Evolutionary conservation across 2,888 invertebrate genomes (phyloP).

Genomic region (Pammene aurita): DNA sequence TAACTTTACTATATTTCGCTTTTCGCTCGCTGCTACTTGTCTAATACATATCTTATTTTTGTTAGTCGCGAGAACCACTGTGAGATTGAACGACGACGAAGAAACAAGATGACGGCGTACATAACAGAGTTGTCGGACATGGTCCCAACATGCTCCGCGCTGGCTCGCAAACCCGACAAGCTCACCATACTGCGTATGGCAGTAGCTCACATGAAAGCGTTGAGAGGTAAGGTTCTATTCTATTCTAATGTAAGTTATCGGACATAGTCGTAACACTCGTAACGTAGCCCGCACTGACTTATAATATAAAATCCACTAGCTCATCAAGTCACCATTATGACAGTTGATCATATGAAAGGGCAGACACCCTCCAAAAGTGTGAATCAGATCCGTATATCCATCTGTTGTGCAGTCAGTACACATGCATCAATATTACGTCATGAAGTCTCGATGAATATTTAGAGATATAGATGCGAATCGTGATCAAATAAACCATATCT

Average conservation of each 20-base stretch:
- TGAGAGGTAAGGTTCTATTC: conserved; percentile 87
- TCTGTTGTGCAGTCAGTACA: too few species aligned
- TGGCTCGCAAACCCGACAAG: conserved; percentile 99
- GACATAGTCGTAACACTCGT: too few species aligned
- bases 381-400: too few species aligned
- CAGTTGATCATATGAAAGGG: too few species aligned
- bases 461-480: too few species aligned
- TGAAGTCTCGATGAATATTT: too few species aligned
- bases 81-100: conserved; percentile 98
- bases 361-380: too few species aligned
- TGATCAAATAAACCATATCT: too few species aligned
- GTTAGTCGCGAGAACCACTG: conserved; percentile 97
- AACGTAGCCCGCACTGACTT: too few species aligned
- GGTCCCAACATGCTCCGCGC: conserved; percentile 99
- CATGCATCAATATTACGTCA: too few species aligned
- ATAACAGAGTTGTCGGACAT: conserved; percentile 99
- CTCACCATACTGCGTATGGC: conserved; percentile 99
- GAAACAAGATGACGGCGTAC: conserved; percentile 99
- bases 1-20: neutral
- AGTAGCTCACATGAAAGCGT: conserved; percentile 99
- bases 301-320: too few species aligned
- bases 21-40: neutral
- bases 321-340: too few species aligned
- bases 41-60: conserved; percentile 25
- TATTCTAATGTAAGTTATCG: neutral